phyloP scores from a whole-genome alignment of 2,797 vertebrate genomes.

The Lateolabrax maculatus region DNA sequence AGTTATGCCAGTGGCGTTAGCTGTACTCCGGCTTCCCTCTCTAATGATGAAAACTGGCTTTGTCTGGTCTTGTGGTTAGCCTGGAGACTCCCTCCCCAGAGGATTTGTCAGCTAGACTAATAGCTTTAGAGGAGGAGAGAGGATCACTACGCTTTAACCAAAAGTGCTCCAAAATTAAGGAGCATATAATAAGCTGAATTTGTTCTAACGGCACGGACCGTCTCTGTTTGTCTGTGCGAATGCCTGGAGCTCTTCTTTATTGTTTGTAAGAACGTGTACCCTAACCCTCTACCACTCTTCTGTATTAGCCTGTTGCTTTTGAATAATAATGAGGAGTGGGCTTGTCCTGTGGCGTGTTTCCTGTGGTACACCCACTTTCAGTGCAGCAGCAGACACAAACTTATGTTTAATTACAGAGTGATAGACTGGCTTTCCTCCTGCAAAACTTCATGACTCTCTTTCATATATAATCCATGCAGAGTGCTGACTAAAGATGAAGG shows the following conservation, averaged over 20 bases:
- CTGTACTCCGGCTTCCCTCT: constrained; percentile 53
- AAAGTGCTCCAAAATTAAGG: constrained; percentile 57
- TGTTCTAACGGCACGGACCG: constrained; percentile 16
- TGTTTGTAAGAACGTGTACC: constrained; percentile 11
- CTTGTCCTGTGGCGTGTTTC: constrained; percentile 31
- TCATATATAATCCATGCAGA: constrained; percentile 68
- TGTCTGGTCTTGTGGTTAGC: constrained; percentile 61
- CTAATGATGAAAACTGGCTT: constrained; percentile 79
- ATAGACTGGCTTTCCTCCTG: constrained; percentile 41
- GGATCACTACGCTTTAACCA: constrained; percentile 35
- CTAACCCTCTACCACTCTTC: constrained; percentile 9
- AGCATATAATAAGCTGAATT: constrained; percentile 41
- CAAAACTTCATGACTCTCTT: constrained; percentile 54
- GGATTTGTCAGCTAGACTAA: constrained; percentile 55
- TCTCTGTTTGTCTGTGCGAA: constrained; percentile 30
- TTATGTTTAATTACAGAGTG: constrained; percentile 51
- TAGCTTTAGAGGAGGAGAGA: constrained; percentile 44
- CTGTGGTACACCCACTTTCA: constrained; percentile 22
- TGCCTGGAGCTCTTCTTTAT: constrained; percentile 33
- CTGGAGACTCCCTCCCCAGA: constrained; percentile 47
- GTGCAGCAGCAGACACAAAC: constrained; percentile 38
- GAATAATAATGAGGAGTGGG: constrained; percentile 52
- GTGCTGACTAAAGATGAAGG: constrained; percentile 68
- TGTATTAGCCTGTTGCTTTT: constrained; percentile 37
- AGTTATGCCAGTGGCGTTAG: constrained; percentile 66